Percentiles rank a stretch among this genome's conserved stretches.
phyloP scores from a whole-genome alignment of 2,797 vertebrate genomes.

The Odontamblyopus lacepedii region DNA sequence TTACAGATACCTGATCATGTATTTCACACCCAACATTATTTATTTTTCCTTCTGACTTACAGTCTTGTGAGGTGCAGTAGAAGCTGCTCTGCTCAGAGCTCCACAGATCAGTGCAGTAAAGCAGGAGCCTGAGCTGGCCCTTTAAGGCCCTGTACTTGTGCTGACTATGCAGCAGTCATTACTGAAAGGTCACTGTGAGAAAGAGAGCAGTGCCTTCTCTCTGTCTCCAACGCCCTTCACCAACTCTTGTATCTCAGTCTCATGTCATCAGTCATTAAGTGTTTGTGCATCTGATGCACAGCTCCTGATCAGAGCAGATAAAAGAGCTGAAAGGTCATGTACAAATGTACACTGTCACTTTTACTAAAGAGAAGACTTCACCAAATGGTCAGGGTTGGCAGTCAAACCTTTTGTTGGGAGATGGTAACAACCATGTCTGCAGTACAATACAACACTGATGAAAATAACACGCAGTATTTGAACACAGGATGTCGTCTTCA shows the following conservation, averaged over 20 bases:
- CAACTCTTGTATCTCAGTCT: neutral
- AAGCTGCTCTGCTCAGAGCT: neutral
- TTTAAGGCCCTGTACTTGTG: constrained; percentile 34
- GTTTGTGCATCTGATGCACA: neutral
- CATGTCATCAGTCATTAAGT: neutral
- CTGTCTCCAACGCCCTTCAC: neutral
- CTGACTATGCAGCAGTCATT: constrained; percentile 54
- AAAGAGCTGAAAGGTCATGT: neutral
- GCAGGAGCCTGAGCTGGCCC: neutral
- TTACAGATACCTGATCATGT: neutral
- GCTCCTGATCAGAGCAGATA: neutral
- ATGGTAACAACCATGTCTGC: too few relatives aligned
- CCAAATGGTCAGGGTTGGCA: too few relatives aligned
- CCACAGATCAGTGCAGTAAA: neutral
- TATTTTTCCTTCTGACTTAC: neutral
- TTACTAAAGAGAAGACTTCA: neutral
- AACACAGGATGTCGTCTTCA: neutral
- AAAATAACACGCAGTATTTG: neutral
- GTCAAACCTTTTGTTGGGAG: too few relatives aligned
- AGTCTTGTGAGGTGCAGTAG: neutral
- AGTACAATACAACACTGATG: neutral
- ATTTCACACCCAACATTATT: neutral
- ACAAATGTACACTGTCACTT: neutral
- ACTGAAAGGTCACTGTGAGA: constrained; percentile 13
- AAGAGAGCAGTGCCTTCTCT: neutral